Evolutionary conservation across 1,140 invertebrate species (phyloP).

Genomic region (Medauroidea extradentata): DNA sequence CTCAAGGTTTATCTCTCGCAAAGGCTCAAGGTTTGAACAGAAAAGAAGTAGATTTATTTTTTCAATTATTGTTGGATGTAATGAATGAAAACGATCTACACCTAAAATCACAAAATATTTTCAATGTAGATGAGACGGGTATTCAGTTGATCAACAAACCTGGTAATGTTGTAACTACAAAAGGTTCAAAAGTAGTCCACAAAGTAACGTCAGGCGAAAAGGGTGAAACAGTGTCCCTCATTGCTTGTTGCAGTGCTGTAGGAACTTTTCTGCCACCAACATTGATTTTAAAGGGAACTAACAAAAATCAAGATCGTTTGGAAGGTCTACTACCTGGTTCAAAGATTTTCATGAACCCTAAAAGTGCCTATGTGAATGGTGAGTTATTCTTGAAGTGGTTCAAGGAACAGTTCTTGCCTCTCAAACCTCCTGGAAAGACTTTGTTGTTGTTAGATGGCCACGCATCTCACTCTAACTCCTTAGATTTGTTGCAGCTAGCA

Average conservation of each 20-base stretch:
- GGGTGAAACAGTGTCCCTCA: constrained; percentile 34
- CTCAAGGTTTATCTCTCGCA: constrained; percentile 36
- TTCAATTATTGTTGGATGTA: constrained; percentile 29
- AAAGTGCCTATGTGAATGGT: constrained; percentile 37
- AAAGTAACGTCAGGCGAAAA: constrained; percentile 37
- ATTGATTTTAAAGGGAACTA: constrained; percentile 26
- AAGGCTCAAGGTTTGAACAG: constrained; percentile 25
- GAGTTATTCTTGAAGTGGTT: constrained; percentile 40
- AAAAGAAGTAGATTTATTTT: constrained; percentile 32
- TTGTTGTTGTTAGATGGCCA: constrained; percentile 26
- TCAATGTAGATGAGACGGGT: constrained; percentile 42
- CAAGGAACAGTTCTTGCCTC: constrained; percentile 14
- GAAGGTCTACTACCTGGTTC: constrained; percentile 31
- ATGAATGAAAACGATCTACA: constrained; percentile 32
- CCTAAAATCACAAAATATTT: constrained; percentile 37
- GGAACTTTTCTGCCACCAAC: constrained; percentile 21
- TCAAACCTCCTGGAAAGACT: constrained; percentile 23
- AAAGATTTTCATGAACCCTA: constrained; percentile 31
- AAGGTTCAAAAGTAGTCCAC: constrained; percentile 37
- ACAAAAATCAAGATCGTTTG: constrained; percentile 25
- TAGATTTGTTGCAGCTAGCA: constrained; percentile 27
- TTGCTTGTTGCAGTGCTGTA: constrained; percentile 28
- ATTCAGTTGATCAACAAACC: constrained; percentile 41
- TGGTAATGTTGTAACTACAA: constrained; percentile 39
- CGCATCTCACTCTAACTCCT: constrained; percentile 19